phyloP scores from a whole-genome alignment of 2,888 invertebrate genomes.

The Quadroppia sp. region DNA sequence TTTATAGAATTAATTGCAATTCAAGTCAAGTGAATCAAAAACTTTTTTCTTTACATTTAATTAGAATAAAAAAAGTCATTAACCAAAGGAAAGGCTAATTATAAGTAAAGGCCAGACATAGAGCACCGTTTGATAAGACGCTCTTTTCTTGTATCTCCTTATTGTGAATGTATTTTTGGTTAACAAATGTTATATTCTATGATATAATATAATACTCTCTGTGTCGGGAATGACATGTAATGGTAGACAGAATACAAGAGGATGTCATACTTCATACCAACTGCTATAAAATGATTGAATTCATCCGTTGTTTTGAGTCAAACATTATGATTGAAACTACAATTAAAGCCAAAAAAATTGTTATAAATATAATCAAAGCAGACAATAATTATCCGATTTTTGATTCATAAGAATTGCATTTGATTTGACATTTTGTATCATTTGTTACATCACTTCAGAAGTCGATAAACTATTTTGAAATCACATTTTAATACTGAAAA shows the following conservation, averaged over 20 bases:
- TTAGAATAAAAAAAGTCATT: not conserved
- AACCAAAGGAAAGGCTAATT: not conserved
- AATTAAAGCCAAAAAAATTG: too few species aligned
- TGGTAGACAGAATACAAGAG: not conserved
- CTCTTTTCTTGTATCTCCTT: not conserved
- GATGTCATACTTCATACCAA: conserved; percentile 8
- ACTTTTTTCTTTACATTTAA: not conserved
- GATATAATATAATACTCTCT: not conserved
- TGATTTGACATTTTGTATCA: too few species aligned
- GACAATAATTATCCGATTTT: too few species aligned
- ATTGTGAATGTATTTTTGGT: conserved; percentile 1
- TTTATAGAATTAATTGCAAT: not conserved
- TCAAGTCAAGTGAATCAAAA: conserved; percentile 1
- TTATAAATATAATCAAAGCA: too few species aligned
- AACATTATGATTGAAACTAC: too few species aligned
- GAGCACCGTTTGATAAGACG: not conserved
- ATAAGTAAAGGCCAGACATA: conserved; percentile 3
- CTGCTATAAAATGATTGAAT: not conserved
- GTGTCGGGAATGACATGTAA: not conserved
- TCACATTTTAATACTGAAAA: too few species aligned
- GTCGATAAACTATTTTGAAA: too few species aligned
- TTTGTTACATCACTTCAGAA: too few species aligned
- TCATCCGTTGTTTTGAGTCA: not conserved
- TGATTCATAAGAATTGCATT: too few species aligned
- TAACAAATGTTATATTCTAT: not conserved